Evolutionary conservation across 2,888 invertebrate species (phyloP), one percentile per base, ranked within the genome.

Genomic region (Pammene aurita): DNA sequence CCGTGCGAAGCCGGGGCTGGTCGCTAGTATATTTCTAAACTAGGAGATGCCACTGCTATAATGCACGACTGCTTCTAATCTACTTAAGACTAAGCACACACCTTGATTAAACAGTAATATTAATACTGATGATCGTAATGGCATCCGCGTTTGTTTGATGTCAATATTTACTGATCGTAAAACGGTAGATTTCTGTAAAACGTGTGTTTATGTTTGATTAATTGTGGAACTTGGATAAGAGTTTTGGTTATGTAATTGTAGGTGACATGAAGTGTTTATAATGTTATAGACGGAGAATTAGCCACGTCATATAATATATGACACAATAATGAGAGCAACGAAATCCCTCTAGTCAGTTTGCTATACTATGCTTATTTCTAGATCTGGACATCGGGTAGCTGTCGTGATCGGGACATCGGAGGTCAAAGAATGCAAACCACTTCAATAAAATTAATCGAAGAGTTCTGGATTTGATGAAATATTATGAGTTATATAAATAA

Each of bases 91-190:
- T 14, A 55, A 38, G 38, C 55, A 55, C 54, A 7, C 55, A 55
- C 5, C 34, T 55, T 9, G n/a, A 38, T 10, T 14, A 14, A 55
- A 35, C 54, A 50, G 11, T 11, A 18, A 26, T 26, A 50, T 50
- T 35, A 13, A 54, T 54, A 13, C 16, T 52, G 54, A 55, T 52
- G 13, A 18, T 26, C 10, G 6, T 26, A 52, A 35, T 55, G 35
- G 55, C 38, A 38, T 38, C 38, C 55, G 55, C 7, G 54, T 26
- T 26, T 35, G 34, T 55, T 34, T 38, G 14, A 9, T 38, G 38
- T 55, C 38, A 55, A 55, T 55, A 55, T 55, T 55, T 38, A 55
- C 55, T 55, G 55, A 55, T 10, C 14, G 14, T 55, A 38, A 55
- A 55, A 55, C 38, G 14, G 55, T 55, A 55, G 35, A 38, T 55